These are phyloP conservation scores for Formica selysi DNA, from an alignment of 1,140 invertebrate species.

Conservation along the genomic window DNA sequence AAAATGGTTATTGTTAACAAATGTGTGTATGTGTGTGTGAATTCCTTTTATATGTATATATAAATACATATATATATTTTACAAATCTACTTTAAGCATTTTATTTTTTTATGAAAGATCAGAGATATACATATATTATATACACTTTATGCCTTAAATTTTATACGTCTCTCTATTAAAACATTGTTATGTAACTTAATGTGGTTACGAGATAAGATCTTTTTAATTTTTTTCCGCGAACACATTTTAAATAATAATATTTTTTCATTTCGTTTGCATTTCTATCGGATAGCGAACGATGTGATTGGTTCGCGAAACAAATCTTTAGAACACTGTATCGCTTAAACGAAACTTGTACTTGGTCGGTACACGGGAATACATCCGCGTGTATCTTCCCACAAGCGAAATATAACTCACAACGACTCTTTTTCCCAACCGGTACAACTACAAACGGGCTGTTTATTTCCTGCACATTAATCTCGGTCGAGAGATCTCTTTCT, in stretches of 20 bases:
- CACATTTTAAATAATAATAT: neutral
- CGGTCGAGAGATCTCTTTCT: constrained; percentile 7
- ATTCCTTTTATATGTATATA: neutral
- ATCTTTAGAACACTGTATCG: constrained; percentile 20
- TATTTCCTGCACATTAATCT: constrained; percentile 59
- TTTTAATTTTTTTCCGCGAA: neutral
- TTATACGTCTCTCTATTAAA: too few species aligned
- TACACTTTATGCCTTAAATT: neutral
- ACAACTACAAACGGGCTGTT: constrained; percentile 44
- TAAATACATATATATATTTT: too few species aligned
- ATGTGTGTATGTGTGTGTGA: neutral
- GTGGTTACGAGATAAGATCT: neutral
- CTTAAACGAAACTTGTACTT: constrained; percentile 45
- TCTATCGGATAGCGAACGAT: neutral
- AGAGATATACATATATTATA: neutral
- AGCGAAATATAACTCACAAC: constrained; percentile 54
- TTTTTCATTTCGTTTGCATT: neutral
- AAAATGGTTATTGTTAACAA: neutral
- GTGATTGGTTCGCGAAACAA: constrained; percentile 29
- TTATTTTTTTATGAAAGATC: neutral
- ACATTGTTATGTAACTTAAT: neutral
- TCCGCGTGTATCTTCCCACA: constrained; percentile 55
- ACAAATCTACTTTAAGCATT: neutral
- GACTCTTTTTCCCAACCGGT: constrained; percentile 41
- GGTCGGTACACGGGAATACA: constrained; percentile 33